These are phyloP conservation scores for Pyralis farinalis DNA, from an alignment of 2,888 invertebrate genomes.

Conservation along the genomic window DNA sequence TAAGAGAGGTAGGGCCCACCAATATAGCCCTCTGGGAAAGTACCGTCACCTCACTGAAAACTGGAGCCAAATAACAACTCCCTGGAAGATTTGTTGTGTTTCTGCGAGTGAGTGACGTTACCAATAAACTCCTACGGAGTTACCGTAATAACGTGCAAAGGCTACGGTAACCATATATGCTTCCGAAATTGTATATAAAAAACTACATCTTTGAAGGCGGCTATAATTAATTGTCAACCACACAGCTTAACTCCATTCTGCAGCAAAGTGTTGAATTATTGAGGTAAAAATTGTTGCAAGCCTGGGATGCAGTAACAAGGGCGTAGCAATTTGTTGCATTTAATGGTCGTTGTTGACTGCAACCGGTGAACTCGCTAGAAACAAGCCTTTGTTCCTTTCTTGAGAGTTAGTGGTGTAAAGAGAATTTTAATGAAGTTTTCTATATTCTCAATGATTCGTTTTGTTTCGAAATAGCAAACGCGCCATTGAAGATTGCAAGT, in stretches of 20 bases:
- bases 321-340: background rate
- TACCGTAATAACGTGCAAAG: no score
- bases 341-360: conserved; percentile 3
- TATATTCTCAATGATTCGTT: background rate
- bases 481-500: background rate
- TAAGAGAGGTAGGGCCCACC: no score
- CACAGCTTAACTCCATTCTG: background rate
- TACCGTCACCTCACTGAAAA: no score
- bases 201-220: no score
- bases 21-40: no score
- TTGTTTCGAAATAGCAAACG: background rate
- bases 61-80: no score
- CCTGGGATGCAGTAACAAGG: background rate
- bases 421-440: conserved; percentile 3
- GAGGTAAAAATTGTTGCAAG: background rate
- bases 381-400: conserved; percentile 3
- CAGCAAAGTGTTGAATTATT: background rate
- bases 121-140: no score
- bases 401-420: conserved; percentile 1
- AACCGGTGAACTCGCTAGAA: background rate
- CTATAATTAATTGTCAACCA: no score
- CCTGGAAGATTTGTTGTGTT: no score
- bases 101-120: no score
- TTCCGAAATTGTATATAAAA: no score
- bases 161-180: no score